Conservation (phyloP, 2,113 vertebrate species). For the Solea senegalensis region DNA sequence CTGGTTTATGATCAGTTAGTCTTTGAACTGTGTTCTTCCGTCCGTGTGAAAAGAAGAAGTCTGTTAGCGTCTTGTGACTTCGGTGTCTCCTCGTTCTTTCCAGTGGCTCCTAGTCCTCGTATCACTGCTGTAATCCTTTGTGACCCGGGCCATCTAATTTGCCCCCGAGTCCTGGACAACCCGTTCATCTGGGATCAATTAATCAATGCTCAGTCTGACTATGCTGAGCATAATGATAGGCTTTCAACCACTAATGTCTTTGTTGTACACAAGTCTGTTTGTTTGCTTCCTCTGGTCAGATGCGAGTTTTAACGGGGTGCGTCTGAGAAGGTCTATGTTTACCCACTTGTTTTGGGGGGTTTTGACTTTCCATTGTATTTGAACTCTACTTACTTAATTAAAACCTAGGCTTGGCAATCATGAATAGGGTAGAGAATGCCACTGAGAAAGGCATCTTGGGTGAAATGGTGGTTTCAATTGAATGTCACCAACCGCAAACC, state of each 20-base stretch:
- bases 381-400: constrained; percentile 66
- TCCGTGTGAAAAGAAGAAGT: background rate
- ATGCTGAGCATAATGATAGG: constrained; percentile 69
- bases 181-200: constrained; percentile 73
- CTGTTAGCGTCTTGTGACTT: no score
- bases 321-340: constrained; percentile 65
- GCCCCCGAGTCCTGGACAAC: constrained; percentile 42
- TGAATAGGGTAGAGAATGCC: constrained; percentile 59
- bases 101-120: background rate
- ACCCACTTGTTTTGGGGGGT: constrained; percentile 54
- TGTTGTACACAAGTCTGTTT: constrained; percentile 70
- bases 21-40: constrained; percentile 5
- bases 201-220: constrained; percentile 50
- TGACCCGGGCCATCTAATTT: constrained; percentile 6
- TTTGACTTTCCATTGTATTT: constrained; percentile 51
- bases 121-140: constrained; percentile 4
- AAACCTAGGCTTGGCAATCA: constrained; percentile 59
- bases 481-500: constrained; percentile 62
- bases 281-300: constrained; percentile 64
- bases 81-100: background rate
- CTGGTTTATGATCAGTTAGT: constrained; percentile 1
- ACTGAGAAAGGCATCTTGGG: constrained; percentile 60
- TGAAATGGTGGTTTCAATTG: constrained; percentile 51
- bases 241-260: constrained; percentile 65
- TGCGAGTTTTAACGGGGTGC: constrained; percentile 55